Base-by-base conservation (phyloP, 2,113 vertebrate genomes). In the Pitta sordida region DNA sequence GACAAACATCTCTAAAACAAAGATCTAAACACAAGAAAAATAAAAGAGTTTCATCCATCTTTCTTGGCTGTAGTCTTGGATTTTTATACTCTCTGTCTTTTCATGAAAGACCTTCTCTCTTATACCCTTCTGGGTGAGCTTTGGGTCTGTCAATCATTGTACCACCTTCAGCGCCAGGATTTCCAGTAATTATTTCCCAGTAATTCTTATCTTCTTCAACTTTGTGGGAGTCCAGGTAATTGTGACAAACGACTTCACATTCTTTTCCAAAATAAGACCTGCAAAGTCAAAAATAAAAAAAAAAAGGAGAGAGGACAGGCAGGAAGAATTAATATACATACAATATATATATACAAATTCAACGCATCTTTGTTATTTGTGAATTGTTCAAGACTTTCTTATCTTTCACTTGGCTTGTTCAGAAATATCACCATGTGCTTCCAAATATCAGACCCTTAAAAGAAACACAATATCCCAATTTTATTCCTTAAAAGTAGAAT, bases 191-290 rank as follows among this genome's bases (percentile, higher is more conserved):
- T 65, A 99, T 74, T 49, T 98, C 48, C 99, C 99, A 99, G 82
- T 99, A 96, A 94, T 99, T 99, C 83, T 96, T 97, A 21, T 98
- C 97, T 95, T 97, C 97, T 96, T 99, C 99, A 12, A 88, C 98
- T 97, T 91, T 98, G 92, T 98, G 98, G 22, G 97, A 95, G 64
- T 99, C 97, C 93, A 99, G 64, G 48, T 98, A 98, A 7, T 99
- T 99, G 86, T 99, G 98, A 76, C 98, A 98, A 2, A 96, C 95
- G 8, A 99, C 96, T 94, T 99, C 99, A 30, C 95, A 98, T 92
- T 99, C 99, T 83, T 97, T 98, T 84, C 99, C 99, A 84, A 98
- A 99, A 15, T 86, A 91, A 68, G 98, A 98, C 96, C 99, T 99
- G 97, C 34, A 90, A 76, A 65, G 39, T 91, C n/a, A 97, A 70